phyloP scores from a whole-genome alignment of 2,797 vertebrate species.

The Cirrhinus mrigala region DNA sequence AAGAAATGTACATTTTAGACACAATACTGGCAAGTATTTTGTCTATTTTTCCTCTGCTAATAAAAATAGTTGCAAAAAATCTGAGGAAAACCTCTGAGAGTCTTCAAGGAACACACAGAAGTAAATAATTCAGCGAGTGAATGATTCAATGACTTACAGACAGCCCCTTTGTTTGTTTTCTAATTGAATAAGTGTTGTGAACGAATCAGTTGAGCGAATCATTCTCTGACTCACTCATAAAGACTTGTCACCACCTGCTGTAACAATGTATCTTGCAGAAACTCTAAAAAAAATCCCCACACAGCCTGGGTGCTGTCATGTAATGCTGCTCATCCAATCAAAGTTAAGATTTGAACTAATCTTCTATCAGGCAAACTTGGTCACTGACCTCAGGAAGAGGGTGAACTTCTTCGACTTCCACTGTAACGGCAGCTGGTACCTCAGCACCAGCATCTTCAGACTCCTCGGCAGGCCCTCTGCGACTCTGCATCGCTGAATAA shows the following conservation, averaged over 20 bases:
- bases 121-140: background rate
- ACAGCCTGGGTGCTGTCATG: background rate
- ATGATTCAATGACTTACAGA: background rate
- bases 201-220: background rate
- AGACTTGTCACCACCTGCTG: background rate
- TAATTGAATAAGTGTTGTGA: background rate
- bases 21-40: background rate
- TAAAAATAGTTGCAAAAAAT: too few relatives aligned
- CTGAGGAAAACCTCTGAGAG: background rate
- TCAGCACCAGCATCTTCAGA: slow-evolving; percentile 70
- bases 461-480: slow-evolving; percentile 66
- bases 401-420: slow-evolving; percentile 88
- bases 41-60: background rate
- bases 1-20: background rate
- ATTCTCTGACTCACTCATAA: background rate
- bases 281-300: background rate
- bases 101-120: background rate
- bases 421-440: slow-evolving; percentile 85
- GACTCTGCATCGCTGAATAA: slow-evolving; percentile 54
- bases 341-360: background rate
- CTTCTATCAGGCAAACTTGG: background rate
- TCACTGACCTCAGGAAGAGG: slow-evolving; percentile 87
- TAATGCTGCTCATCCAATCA: background rate
- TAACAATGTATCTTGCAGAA: background rate
- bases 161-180: background rate